Conservation (phyloP, 30 jellyfish, hydroid and myxozoan species). For the Morbakka virulenta region DNA sequence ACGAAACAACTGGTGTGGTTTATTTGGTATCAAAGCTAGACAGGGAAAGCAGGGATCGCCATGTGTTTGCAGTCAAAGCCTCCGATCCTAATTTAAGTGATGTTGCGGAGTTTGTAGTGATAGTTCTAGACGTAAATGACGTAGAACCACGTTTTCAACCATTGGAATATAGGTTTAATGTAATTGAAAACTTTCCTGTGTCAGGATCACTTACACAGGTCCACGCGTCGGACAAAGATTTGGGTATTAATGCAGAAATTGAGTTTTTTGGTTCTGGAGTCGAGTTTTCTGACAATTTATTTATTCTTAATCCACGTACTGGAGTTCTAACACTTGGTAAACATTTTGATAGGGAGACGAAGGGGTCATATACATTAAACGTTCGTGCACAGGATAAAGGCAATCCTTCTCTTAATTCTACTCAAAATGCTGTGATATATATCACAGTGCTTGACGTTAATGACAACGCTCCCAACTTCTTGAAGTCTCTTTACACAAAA, state of each 20-base stretch:
- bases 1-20: constrained; percentile 80
- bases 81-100: constrained; percentile 54
- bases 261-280: constrained; percentile 35
- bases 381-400: not conserved
- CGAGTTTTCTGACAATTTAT: not conserved
- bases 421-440: not conserved
- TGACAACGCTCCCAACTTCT: constrained; percentile 2
- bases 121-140: constrained; percentile 90
- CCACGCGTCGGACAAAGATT: constrained; percentile 81
- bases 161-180: constrained; percentile 23
- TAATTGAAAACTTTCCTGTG: constrained; percentile 69
- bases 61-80: constrained; percentile 67
- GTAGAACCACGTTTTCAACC: constrained; percentile 67
- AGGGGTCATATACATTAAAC: not conserved
- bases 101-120: constrained; percentile 73
- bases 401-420: not conserved
- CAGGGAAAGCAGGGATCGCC: constrained; percentile 67
- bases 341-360: not conserved
- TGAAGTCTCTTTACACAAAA: not conserved
- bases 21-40: constrained; percentile 54
- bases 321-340: not conserved
- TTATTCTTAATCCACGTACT: not conserved
- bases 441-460: not conserved
- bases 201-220: constrained; percentile 55
- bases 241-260: constrained; percentile 63